phyloP scores from a whole-genome alignment of 1,140 invertebrate genomes.

The Oncopodura yosiiana region DNA sequence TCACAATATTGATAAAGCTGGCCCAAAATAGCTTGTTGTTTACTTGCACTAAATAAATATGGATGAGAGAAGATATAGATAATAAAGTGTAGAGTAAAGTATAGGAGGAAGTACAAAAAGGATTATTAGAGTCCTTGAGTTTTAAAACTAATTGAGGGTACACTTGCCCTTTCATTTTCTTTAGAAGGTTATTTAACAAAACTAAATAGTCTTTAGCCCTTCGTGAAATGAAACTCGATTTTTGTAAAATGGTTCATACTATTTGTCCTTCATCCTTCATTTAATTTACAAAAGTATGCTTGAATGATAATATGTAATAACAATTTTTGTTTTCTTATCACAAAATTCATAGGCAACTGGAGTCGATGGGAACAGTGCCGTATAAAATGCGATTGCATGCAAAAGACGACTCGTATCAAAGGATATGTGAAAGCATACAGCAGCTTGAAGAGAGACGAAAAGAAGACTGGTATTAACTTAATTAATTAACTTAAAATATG shows the following conservation, averaged over 20 bases:
- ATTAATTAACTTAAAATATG: background rate
- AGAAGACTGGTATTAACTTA: slow-evolving; percentile 65
- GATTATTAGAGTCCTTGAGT: no score
- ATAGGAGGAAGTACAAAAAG: no score
- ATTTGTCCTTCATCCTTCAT: background rate
- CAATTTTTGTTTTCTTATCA: slow-evolving; percentile 14
- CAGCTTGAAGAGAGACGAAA: slow-evolving; percentile 78
- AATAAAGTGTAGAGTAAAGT: no score
- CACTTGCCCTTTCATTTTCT: no score
- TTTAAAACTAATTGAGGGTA: no score
- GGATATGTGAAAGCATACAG: slow-evolving; percentile 78
- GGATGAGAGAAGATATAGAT: no score
- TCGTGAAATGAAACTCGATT: background rate
- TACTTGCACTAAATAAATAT: no score
- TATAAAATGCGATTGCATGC: slow-evolving; percentile 80
- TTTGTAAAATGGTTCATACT: background rate
- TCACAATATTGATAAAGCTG: no score
- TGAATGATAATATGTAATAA: slow-evolving; percentile 2
- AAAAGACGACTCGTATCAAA: slow-evolving; percentile 88
- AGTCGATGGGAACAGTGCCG: slow-evolving; percentile 68
- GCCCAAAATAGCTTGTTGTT: no score
- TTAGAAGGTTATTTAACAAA: no score
- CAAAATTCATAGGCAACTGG: slow-evolving; percentile 50
- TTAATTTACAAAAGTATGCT: background rate
- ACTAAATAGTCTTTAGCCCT: no score